Base-by-base conservation (phyloP, 2,888 invertebrate genomes). In the Hanleya hanleyi region DNA sequence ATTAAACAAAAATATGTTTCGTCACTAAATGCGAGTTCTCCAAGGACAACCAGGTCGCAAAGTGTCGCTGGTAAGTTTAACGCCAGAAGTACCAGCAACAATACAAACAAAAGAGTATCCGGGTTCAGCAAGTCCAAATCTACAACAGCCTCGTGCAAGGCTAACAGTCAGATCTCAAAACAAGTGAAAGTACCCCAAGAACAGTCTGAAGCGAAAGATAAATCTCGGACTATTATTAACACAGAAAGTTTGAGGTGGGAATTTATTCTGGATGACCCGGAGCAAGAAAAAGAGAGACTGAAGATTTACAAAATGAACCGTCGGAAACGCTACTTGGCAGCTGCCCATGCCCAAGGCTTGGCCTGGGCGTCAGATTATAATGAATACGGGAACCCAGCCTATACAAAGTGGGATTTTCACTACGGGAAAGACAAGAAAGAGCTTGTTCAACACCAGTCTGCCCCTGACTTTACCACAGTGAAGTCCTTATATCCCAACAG, bases 311-410 rank as follows among this genome's bases (percentile, higher is more conserved):
- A 89, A 81, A 81, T 87, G 18, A 89, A 88, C 76, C 78, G 88
- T 37, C 73, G 88, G 51, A 88, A 89, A 77, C 79, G 88, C n/a
- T 89, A 89, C 77, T 69, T 88, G 22, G 86, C 86, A 7, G 86
- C 84, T 9, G 86, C 86, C 49, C 84, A 83, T 57, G 83, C 83
- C 18, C 84, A 85, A 73, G 86, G 85, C 7, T 71, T 86, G 33
- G 83, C 83, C n/a, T 85, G 85, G 86, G n/a, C 64, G 1, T 33
- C 4, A 22, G 35, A 35, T 22, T 36, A 37, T 33, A 64, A 37
- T 36, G 64, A 35, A 6, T 5, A 3, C 18, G 35, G 64, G 3
- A 64, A 26, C 18, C 36, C 37, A 18, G 33, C 22, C 7, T 7
- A 9, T 15, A 15, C 9, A 32, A 5, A 12, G 15, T 32, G 7